Percentiles rank a stretch among this genome's conserved stretches.
These are phyloP conservation scores for Mechanitis messenoides DNA, from an alignment of 2,888 invertebrate species.

Conservation along the genomic window DNA sequence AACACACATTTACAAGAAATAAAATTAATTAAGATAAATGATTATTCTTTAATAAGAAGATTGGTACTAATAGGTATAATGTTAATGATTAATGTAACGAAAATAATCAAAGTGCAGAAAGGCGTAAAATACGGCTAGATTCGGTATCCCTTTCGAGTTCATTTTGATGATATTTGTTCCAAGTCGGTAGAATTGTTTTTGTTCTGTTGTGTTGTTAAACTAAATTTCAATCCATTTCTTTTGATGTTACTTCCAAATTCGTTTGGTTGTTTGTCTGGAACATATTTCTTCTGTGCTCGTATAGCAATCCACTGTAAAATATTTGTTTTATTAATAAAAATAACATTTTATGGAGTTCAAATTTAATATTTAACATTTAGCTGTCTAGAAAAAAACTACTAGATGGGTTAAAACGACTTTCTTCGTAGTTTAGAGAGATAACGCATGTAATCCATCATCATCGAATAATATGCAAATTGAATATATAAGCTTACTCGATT, in stretches of 20 bases:
- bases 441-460: too few species aligned
- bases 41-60: neutral
- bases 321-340: too few species aligned
- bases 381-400: too few species aligned
- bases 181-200: conserved; percentile 13
- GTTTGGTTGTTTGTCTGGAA: neutral
- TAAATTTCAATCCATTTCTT: conserved; percentile 6
- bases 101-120: conserved; percentile 3
- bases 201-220: neutral
- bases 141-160: conserved; percentile 11
- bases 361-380: too few species aligned
- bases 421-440: too few species aligned
- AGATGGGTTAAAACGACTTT: too few species aligned
- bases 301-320: conserved; percentile 42
- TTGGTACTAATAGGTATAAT: neutral
- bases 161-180: conserved; percentile 17
- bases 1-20: too few species aligned
- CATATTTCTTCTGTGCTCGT: conserved; percentile 40
- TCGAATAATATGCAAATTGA: too few species aligned
- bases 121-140: conserved; percentile 16
- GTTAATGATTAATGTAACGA: neutral
- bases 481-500: too few species aligned
- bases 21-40: too few species aligned
- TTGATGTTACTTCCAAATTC: neutral
- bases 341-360: too few species aligned